phyloP scores from a whole-genome alignment of 2,797 vertebrate genomes.

The Lacerta bilineata region DNA sequence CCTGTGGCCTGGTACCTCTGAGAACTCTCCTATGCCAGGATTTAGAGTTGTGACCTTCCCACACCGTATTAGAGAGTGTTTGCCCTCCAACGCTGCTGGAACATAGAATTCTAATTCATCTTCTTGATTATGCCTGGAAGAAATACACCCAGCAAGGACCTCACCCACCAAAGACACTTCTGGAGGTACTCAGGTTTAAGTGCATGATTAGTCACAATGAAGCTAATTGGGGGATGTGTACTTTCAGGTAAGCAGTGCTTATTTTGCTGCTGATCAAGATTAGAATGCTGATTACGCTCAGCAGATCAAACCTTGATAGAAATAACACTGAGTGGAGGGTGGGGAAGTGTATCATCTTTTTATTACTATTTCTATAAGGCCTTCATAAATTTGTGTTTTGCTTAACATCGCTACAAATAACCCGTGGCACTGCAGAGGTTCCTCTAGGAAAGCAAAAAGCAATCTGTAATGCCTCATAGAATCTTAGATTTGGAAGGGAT shows the following conservation, averaged over 20 bases:
- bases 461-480: too few species aligned
- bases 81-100: not conserved
- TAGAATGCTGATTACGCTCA: not conserved
- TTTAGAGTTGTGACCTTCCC: not conserved
- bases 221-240: not conserved
- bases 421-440: not conserved
- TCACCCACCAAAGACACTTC: not conserved
- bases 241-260: accelerated
- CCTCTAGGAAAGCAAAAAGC: too few species aligned
- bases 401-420: not conserved
- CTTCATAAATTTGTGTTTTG: not conserved
- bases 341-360: not conserved
- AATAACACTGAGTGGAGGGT: not conserved
- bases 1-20: not conserved
- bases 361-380: not conserved
- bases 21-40: too few species aligned
- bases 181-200: not conserved
- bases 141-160: not conserved
- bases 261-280: not conserved
- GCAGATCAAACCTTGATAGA: not conserved
- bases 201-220: not conserved
- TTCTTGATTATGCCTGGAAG: not conserved
- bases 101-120: not conserved
- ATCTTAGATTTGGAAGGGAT: too few species aligned
- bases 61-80: not conserved